Percentiles rank a stretch among this genome's conserved stretches.
Evolutionary conservation across 2,797 vertebrate genomes (phyloP).

Genomic region (Perdix hodgsoniae): DNA sequence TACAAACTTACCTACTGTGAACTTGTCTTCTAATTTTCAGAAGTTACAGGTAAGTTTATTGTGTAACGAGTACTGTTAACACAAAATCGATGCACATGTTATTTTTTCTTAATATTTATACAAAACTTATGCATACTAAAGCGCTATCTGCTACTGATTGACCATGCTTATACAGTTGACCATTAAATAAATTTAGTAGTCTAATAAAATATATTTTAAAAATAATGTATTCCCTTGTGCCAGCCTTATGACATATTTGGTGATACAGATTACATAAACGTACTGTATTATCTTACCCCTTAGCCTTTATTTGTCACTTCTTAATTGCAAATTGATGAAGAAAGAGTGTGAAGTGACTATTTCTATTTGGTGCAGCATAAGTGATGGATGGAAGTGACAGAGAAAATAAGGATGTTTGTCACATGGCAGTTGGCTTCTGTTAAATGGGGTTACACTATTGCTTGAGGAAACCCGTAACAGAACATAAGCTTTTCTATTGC

Average conservation of each 20-base stretch:
- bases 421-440: constrained; percentile 8
- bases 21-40: neutral
- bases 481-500: constrained; percentile 29
- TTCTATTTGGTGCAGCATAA: neutral
- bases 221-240: neutral
- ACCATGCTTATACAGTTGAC: neutral
- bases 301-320: constrained; percentile 10
- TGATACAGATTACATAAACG: neutral
- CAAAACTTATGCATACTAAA: neutral
- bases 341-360: neutral
- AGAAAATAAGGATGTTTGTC: neutral
- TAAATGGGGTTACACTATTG: neutral
- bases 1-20: neutral
- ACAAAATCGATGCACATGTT: neutral
- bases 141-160: neutral
- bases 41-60: neutral
- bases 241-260: neutral
- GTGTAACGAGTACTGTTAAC: neutral
- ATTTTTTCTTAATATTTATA: neutral
- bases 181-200: neutral
- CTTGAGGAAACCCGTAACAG: neutral
- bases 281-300: neutral
- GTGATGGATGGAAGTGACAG: constrained; percentile 31
- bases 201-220: neutral
- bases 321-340: constrained; percentile 23